A percentile compares a stretch with the other conserved stretches of the same genome.
phyloP scores from a whole-genome alignment of 2,888 invertebrate genomes.

The Gymnosoma rotundatum region DNA sequence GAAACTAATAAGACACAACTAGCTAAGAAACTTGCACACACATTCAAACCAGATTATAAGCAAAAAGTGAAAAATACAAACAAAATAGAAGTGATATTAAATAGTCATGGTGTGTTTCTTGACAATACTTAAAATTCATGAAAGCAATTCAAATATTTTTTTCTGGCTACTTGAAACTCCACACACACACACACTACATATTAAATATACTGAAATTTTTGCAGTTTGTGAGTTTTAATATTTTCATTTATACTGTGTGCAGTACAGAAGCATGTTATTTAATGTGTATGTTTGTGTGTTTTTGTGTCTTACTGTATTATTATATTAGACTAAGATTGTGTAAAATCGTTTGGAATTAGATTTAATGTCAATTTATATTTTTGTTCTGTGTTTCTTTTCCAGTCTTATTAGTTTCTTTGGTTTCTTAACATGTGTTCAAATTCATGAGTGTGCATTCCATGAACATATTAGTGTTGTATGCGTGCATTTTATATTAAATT shows the following conservation, averaged over 20 bases:
- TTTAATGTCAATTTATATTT: constrained; percentile 56
- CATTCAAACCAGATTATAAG: not conserved
- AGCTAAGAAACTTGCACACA: constrained; percentile 1
- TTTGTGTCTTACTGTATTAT: not conserved
- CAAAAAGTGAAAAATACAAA: not conserved
- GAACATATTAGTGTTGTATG: not conserved
- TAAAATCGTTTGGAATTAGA: constrained; percentile 66
- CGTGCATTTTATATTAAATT: constrained; percentile 35
- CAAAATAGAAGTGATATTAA: constrained; percentile 51
- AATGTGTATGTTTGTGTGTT: constrained; percentile 17
- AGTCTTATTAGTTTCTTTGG: not conserved
- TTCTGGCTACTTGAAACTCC: constrained; percentile 65
- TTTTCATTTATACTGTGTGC: constrained; percentile 5
- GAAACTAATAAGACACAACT: constrained; percentile 20
- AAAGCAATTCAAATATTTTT: constrained; percentile 58
- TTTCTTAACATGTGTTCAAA: constrained; percentile 14
- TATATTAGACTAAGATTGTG: constrained; percentile 38
- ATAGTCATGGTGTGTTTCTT: constrained; percentile 61
- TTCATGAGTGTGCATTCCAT: not conserved
- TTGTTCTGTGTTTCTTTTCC: not conserved
- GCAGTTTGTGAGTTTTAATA: not conserved
- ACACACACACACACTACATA: not conserved
- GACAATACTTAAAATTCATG: constrained; percentile 66
- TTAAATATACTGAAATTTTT: not conserved
- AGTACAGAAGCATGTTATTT: constrained; percentile 36